Conservation (phyloP, 2,888 invertebrate species). For the Dugesia japonica region DNA sequence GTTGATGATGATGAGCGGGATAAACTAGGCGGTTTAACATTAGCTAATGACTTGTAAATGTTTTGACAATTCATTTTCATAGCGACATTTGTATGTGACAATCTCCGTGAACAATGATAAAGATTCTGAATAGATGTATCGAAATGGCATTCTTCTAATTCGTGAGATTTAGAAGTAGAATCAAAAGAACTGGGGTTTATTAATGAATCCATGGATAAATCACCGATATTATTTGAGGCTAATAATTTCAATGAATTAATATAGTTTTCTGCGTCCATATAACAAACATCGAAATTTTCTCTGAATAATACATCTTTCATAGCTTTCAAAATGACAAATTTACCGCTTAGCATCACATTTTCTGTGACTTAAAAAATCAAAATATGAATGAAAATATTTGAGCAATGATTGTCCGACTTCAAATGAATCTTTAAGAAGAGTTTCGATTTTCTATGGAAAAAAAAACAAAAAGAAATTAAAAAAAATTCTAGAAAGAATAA, state of each 20-base stretch:
- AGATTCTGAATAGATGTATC: background rate
- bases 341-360: background rate
- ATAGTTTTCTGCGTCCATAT: background rate
- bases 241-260: background rate
- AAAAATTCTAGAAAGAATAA: background rate
- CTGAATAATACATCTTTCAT: no score
- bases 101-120: background rate
- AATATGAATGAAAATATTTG: background rate
- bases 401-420: slow-evolving; percentile 5
- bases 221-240: background rate
- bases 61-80: slow-evolving; percentile 12
- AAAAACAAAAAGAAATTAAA: background rate
- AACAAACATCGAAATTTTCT: background rate
- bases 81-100: background rate
- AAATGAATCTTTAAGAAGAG: background rate
- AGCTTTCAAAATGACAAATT: background rate
- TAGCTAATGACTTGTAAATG: background rate
- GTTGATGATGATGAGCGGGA: background rate
- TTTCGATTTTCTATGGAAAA: background rate
- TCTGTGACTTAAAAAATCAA: background rate
- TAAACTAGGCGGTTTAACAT: background rate
- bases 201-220: background rate
- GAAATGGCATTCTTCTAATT: background rate
- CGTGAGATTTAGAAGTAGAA: background rate
- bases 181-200: background rate